Evolutionary conservation across 2,888 invertebrate species (phyloP).

Genomic region (Agonopterix alstromeriana): DNA sequence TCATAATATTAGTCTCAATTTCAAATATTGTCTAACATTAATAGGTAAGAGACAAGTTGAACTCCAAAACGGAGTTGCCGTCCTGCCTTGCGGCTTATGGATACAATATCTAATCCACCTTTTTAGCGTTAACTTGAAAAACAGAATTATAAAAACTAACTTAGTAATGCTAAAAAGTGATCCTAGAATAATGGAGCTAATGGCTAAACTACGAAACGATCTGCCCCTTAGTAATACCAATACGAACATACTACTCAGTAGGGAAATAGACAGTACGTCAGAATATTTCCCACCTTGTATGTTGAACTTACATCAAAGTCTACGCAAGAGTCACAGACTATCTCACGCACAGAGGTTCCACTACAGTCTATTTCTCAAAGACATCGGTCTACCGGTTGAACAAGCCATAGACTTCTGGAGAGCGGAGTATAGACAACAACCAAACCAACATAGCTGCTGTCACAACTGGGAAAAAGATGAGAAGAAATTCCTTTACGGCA

Average conservation of each 20-base stretch:
- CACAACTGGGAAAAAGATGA: conserved; percentile 81
- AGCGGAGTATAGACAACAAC: conserved; percentile 76
- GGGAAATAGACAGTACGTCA: conserved; percentile 56
- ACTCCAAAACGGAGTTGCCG: conserved; percentile 66
- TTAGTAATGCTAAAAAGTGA: conserved; percentile 40
- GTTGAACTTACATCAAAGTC: conserved; percentile 73
- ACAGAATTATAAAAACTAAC: conserved; percentile 37
- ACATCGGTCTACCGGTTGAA: conserved; percentile 80
- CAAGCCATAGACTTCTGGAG: conserved; percentile 81
- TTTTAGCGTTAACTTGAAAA: conserved; percentile 57
- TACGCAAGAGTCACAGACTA: conserved; percentile 78
- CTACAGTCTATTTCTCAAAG: conserved; percentile 83
- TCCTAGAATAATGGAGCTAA: conserved; percentile 45
- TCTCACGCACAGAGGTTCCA: conserved; percentile 79
- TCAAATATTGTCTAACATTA: conserved; percentile 71
- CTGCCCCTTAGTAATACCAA: conserved; percentile 20
- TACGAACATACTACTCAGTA: conserved; percentile 29
- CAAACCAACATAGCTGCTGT: conserved; percentile 66
- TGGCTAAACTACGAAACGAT: conserved; percentile 34
- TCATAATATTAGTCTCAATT: conserved; percentile 64
- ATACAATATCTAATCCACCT: conserved; percentile 62
- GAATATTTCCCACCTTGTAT: conserved; percentile 80
- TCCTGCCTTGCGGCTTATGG: conserved; percentile 76
- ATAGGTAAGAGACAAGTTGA: conserved; percentile 71
- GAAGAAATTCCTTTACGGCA: conserved; percentile 80